Base-by-base conservation (phyloP, 2,797 vertebrate genomes). In the Amblyopsis hoosieri region DNA sequence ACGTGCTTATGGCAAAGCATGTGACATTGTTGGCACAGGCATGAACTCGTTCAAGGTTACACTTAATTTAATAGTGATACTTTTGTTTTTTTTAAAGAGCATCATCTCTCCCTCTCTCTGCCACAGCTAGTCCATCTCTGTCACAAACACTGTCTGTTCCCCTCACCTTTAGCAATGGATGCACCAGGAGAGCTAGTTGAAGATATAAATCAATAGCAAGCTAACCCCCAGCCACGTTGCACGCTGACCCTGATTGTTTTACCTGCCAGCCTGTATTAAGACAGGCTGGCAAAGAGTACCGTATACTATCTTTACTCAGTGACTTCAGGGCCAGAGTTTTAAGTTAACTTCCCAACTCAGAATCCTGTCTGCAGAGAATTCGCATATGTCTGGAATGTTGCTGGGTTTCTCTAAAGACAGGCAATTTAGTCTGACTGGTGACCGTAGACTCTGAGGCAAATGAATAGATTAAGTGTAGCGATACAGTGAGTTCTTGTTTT, bases 51-150 rank as follows among this genome's bases (percentile, higher is more conserved):
- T 87, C 89, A 90, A 91, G 89, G 90, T 91, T 89, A 85, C 87
- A 75, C 75, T 81, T 87, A 85, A 90, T 87, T 90, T 88, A 90
- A 85, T 67, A 85, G 75, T 84, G 85, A 87, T 90, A 87, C 89
- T 87, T 88, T 90, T 87, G 85, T 85, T 78, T 90, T 87, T 85
- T 85, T 78, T 84, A 85, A 85, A 83, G 63, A 12, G 74, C 84
- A 84, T 85, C 81, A 85, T 82, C 78, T 75, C 73, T 84, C 81
- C 83, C 75, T 57, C 60, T 79, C 75, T 67, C 82, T 77, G 64
- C 72, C 14, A 66, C 56, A 45, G 69, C 82, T 80, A 84, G 85
- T 91, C 83, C 85, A 85, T 90, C 90, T 89, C 85, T 89, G 90
- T 90, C 90, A 89, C 74, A 66, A 75, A 67, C 79, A 62, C 79